Evolutionary conservation across 2,113 vertebrate species (phyloP), one percentile per base, ranked within the genome.

Genomic region (Ciconia boyciana): DNA sequence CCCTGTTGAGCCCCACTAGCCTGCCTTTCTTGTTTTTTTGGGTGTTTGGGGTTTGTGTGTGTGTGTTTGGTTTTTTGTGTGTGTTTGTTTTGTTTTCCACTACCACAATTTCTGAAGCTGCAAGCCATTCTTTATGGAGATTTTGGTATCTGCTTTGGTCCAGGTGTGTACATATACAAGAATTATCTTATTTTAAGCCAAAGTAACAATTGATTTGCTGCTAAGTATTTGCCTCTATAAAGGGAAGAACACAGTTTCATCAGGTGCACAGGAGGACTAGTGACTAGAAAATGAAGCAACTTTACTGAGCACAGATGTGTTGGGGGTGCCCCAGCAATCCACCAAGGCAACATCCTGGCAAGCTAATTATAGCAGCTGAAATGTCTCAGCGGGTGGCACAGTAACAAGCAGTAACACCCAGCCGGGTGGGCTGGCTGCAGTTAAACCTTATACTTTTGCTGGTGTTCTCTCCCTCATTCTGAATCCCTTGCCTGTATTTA

Each of bases 401-500:
- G 90, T 89, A 96, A 94, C 51, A 92, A 85, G 95, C 84, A 82
- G 64, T 91, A 96, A 92, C 93, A 92, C 89, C 81, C 49, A 58
- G 87, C 92, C 81, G 36, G 92, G 94, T 97, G 93, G 94, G 93
- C 94, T 92, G 83, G 80, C 92, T 95, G 94, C 93, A 95, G 82
- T 78, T 93, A 91, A 93, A 66, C 41, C 41, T 64, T 62, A 8
- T 6, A 31, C 61, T 87, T 66, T 44, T 71, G 36, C 65, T 65
- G 89, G 11, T 95, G 49, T 83, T 95, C 43, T 93, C 49, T 91
- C 31, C 72, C 43, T 87, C 7, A 61, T 95, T 92, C 85, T 68
- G 83, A 97, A 97, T 97, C 72, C 64, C 80, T 97, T 97, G 96
- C 91, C 93, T 97, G 94, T 94, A 87, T 97, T 98, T 98, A 97